Evolutionary conservation across 2,113 vertebrate species (phyloP).

Genomic region (Mobula birostris): DNA sequence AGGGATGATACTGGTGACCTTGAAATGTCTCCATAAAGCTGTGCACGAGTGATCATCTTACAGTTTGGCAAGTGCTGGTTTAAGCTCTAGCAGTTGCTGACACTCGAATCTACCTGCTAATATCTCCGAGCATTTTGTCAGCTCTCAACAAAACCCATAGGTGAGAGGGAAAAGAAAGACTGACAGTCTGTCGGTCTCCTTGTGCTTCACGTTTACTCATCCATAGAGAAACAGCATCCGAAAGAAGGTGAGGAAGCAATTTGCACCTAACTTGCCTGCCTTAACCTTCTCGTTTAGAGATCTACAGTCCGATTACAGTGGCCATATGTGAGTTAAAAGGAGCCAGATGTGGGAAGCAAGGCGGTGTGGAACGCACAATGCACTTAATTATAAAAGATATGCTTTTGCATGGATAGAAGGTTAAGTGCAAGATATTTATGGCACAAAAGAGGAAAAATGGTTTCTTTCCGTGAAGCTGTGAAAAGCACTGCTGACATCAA

Average conservation of each 20-base stretch:
- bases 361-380: background rate
- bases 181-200: slow-evolving; percentile 4
- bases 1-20: background rate
- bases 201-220: slow-evolving; percentile 1
- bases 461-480: background rate
- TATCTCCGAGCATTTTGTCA: background rate
- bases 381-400: background rate
- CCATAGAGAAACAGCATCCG: background rate
- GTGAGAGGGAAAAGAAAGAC: background rate
- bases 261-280: background rate
- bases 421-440: background rate
- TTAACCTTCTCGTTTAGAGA: background rate
- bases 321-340: background rate
- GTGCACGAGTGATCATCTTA: background rate
- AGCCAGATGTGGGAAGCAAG: background rate
- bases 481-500: background rate
- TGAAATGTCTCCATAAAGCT: background rate
- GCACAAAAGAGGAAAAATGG: background rate
- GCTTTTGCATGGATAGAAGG: background rate
- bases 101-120: slow-evolving; percentile 29
- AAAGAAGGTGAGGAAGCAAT: background rate
- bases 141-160: slow-evolving; percentile 6
- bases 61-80: background rate
- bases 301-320: background rate
- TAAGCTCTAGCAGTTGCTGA: slow-evolving; percentile 15